phyloP scores from a whole-genome alignment of 2,888 invertebrate species.

The Philaethria dido region DNA sequence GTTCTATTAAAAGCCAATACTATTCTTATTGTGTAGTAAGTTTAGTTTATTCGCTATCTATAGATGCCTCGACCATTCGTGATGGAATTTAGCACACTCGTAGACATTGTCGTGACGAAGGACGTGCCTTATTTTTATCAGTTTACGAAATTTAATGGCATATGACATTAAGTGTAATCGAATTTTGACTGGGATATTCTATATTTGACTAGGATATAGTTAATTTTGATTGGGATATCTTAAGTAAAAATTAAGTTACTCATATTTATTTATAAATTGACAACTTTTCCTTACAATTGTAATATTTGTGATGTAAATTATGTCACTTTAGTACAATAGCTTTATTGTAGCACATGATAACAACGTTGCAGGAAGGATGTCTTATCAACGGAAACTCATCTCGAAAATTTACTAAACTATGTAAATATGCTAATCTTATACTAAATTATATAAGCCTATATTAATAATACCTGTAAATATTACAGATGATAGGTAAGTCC shows the following conservation, averaged over 20 bases:
- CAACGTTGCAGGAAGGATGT: conserved; percentile 65
- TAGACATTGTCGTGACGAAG: conserved; percentile 21
- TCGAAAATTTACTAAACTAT: conserved; percentile 48
- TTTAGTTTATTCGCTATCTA: conserved; percentile 17
- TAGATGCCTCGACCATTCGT: conserved; percentile 13
- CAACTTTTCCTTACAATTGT: background rate
- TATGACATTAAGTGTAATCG: background rate
- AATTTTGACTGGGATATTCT: background rate
- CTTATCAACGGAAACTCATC: conserved; percentile 69
- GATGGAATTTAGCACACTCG: conserved; percentile 13
- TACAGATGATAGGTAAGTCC: background rate
- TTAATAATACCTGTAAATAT: background rate
- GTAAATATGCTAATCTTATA: conserved; percentile 45
- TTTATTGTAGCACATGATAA: conserved; percentile 32
- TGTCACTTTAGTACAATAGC: conserved; percentile 17
- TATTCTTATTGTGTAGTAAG: conserved; percentile 6
- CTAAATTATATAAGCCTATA: conserved; percentile 12
- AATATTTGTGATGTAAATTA: conserved; percentile 7
- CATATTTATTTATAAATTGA: no score
- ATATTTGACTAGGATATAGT: background rate
- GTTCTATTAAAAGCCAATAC: conserved; percentile 11
- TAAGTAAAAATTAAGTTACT: no score
- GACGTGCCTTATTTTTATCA: conserved; percentile 12
- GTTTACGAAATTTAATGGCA: background rate
- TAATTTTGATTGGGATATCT: no score